Conservation (phyloP, 1,140 invertebrate species). For the Hetaerina americana region DNA sequence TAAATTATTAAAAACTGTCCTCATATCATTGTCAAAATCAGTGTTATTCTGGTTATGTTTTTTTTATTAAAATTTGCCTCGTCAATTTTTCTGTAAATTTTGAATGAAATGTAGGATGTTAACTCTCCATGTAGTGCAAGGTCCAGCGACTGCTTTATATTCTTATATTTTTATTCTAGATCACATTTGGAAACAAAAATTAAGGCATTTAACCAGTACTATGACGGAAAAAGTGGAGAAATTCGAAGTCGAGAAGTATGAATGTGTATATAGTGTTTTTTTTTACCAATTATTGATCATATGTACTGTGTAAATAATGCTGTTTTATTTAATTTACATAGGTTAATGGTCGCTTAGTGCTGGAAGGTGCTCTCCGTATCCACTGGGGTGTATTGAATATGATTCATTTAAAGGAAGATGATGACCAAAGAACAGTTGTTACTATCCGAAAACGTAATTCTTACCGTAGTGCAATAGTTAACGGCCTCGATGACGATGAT, state of each 20-base stretch:
- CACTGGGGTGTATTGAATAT: constrained; percentile 74
- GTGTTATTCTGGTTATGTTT: no score
- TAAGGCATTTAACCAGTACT: constrained; percentile 66
- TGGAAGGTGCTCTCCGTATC: constrained; percentile 67
- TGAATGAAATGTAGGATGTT: no score
- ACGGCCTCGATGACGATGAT: neutral
- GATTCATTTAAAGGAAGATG: constrained; percentile 76
- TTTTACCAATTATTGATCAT: neutral
- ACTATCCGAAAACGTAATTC: constrained; percentile 56
- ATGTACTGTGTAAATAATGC: constrained; percentile 2
- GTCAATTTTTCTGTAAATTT: no score
- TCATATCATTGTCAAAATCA: no score
- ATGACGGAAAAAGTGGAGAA: constrained; percentile 63
- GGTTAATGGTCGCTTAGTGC: constrained; percentile 60
- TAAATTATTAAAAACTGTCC: no score
- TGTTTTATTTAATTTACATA: constrained; percentile 20
- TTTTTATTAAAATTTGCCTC: no score
- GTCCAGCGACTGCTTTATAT: no score
- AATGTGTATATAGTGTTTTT: constrained; percentile 9
- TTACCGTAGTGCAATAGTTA: constrained; percentile 29
- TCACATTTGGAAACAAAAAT: constrained; percentile 65
- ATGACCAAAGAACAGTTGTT: constrained; percentile 63
- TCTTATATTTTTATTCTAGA: constrained; percentile 31
- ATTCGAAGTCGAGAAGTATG: constrained; percentile 54
- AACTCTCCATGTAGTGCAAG: no score